Conservation (phyloP, 2,888 invertebrate genomes). For the Ectemnius cavifrons region DNA sequence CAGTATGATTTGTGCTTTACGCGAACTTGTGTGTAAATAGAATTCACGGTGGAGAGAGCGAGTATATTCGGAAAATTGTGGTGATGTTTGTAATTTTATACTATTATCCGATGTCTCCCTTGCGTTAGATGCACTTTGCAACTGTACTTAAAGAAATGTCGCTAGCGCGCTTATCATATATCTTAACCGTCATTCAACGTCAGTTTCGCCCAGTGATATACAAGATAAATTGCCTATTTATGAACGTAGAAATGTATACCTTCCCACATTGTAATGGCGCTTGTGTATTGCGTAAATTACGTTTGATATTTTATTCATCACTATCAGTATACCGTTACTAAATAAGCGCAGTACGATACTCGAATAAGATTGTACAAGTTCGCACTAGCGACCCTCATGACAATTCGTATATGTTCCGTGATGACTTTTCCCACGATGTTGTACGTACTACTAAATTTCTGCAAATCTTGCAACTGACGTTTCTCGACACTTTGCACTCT, state of each 20-base stretch:
- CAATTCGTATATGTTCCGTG: conserved; percentile 19
- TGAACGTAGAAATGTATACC: conserved; percentile 22
- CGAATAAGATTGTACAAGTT: conserved; percentile 6
- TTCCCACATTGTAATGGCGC: conserved; percentile 15
- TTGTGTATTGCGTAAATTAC: no score
- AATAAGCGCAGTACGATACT: no score
- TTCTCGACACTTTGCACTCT: conserved; percentile 23
- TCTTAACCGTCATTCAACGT: conserved; percentile 19
- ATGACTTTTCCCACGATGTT: conserved; percentile 31
- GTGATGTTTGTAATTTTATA: conserved; percentile 64
- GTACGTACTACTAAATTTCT: conserved; percentile 2
- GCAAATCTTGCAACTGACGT: conserved; percentile 17
- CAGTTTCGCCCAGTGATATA: conserved; percentile 12
- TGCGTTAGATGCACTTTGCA: conserved; percentile 34
- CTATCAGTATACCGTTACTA: no score
- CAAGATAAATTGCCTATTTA: conserved; percentile 15
- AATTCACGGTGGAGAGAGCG: conserved; percentile 12
- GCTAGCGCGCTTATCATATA: conserved; percentile 25
- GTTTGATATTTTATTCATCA: no score
- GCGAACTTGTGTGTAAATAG: conserved; percentile 18
- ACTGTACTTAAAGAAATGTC: conserved; percentile 48
- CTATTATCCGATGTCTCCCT: conserved; percentile 34
- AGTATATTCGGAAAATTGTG: conserved; percentile 29
- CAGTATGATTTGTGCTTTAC: conserved; percentile 20
- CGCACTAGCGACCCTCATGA: conserved; percentile 24